phyloP scores from a whole-genome alignment of 2,113 vertebrate genomes.

The Egretta garzetta region DNA sequence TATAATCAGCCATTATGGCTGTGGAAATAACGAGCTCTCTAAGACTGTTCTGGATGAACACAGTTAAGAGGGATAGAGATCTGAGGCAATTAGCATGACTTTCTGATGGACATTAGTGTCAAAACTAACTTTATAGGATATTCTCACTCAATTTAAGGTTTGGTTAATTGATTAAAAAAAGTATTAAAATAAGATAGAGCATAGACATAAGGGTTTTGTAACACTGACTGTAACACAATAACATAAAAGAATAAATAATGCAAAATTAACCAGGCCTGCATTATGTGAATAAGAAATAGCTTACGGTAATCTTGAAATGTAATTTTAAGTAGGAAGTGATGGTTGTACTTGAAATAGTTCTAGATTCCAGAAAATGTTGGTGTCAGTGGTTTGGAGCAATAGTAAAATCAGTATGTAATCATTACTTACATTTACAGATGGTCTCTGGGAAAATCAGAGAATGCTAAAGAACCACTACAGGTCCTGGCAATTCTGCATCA shows the following conservation, averaged over 20 bases:
- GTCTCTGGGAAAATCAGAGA: not conserved
- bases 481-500: not conserved
- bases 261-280: not conserved
- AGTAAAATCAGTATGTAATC: not conserved
- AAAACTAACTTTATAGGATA: not conserved
- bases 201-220: not conserved
- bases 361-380: not conserved
- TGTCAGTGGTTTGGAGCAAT: not conserved
- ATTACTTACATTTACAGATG: not conserved
- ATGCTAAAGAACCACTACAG: not conserved
- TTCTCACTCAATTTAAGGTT: not conserved
- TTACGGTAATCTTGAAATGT: not conserved
- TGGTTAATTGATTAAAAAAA: not conserved
- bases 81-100: not conserved
- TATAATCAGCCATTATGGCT: not conserved
- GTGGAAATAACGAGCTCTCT: not conserved
- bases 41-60: not conserved
- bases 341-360: not conserved
- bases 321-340: not conserved
- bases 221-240: not conserved
- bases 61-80: not conserved
- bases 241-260: not conserved
- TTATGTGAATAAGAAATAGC: not conserved
- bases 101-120: not conserved
- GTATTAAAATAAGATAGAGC: not conserved